Evolutionary conservation across 2,113 vertebrate species (phyloP).

Genomic region (Carassius gibelio): DNA sequence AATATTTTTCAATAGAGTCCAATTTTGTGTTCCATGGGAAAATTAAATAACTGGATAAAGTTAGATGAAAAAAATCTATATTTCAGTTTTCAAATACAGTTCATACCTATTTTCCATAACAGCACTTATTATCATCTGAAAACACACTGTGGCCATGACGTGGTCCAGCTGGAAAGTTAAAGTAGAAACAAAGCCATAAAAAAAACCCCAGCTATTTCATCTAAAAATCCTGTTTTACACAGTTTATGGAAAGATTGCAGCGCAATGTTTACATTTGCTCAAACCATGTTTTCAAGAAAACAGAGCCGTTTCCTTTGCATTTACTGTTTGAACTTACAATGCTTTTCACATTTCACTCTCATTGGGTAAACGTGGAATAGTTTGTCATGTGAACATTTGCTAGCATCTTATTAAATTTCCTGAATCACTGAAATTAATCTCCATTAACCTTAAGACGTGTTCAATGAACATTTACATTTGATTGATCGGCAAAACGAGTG

Average conservation of each 20-base stretch:
- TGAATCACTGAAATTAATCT: conserved; percentile 63
- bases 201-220: neutral
- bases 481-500: conserved; percentile 75
- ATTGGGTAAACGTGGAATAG: conserved; percentile 82
- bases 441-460: conserved; percentile 60
- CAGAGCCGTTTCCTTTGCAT: conserved; percentile 47
- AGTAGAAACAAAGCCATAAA: neutral
- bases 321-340: conserved; percentile 45
- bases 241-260: neutral
- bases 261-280: neutral
- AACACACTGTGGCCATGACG: neutral
- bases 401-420: conserved; percentile 62
- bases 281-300: neutral
- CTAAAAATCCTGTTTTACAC: neutral
- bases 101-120: neutral
- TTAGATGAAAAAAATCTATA: too few species aligned
- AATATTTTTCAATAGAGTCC: neutral
- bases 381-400: conserved; percentile 81
- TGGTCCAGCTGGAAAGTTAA: neutral
- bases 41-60: neutral
- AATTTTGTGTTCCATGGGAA: neutral
- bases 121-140: neutral
- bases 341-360: conserved; percentile 60
- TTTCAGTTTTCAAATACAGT: neutral
- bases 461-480: conserved; percentile 64